phyloP scores from a whole-genome alignment of 2,888 invertebrate genomes.

The Isoperla grammatica region DNA sequence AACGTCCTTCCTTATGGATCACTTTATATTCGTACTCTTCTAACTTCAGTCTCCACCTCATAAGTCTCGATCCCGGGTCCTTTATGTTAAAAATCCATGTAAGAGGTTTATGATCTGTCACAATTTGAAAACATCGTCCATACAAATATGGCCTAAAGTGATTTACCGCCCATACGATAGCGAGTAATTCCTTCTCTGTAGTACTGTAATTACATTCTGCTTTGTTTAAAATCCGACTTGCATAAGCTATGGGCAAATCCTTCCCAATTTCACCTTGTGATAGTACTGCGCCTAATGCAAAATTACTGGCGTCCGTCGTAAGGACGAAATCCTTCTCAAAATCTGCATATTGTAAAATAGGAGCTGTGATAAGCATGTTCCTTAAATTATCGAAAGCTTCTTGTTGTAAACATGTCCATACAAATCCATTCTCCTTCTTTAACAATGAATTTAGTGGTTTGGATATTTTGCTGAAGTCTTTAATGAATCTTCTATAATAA shows the following conservation, averaged over 20 bases:
- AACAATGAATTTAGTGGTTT: slow-evolving; percentile 5
- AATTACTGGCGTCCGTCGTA: slow-evolving; percentile 36
- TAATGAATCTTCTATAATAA: slow-evolving; percentile 25
- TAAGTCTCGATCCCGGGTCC: slow-evolving; percentile 34
- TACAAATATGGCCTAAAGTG: slow-evolving; percentile 37
- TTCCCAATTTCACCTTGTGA: slow-evolving; percentile 30
- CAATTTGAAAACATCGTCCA: slow-evolving; percentile 35
- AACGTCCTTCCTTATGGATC: slow-evolving; percentile 32
- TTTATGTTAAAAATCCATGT: slow-evolving; percentile 33
- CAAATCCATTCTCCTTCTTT: slow-evolving; percentile 5
- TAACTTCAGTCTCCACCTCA: slow-evolving; percentile 37
- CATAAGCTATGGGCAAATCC: slow-evolving; percentile 36
- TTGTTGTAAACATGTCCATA: background rate
- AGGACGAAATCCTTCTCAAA: slow-evolving; percentile 35
- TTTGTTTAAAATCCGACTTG: slow-evolving; percentile 34
- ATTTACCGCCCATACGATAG: slow-evolving; percentile 34
- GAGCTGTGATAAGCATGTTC: slow-evolving; percentile 21
- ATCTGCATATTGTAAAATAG: slow-evolving; percentile 35
- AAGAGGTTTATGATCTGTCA: slow-evolving; percentile 38
- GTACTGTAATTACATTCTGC: slow-evolving; percentile 35
- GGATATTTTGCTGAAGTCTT: slow-evolving; percentile 15
- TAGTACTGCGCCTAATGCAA: slow-evolving; percentile 34
- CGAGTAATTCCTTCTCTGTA: slow-evolving; percentile 35
- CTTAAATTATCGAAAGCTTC: slow-evolving; percentile 23
- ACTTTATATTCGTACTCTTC: slow-evolving; percentile 37